Percentiles rank a stretch among this genome's conserved stretches.
Evolutionary conservation across 2,113 vertebrate species (phyloP).

Genomic region (Falcunculus frontatus): DNA sequence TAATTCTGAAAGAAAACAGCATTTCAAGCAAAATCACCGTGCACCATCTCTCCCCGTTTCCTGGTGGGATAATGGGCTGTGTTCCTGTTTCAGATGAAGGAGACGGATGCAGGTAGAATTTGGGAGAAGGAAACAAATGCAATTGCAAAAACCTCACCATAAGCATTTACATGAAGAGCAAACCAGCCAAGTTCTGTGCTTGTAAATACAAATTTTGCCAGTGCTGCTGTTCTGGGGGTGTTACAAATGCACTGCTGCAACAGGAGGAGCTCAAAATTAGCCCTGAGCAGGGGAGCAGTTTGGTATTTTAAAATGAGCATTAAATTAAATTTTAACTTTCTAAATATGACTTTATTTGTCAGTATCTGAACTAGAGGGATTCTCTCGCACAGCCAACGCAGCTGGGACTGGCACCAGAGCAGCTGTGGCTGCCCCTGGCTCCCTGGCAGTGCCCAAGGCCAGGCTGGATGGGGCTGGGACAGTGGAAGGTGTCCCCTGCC

Average conservation of each 20-base stretch:
- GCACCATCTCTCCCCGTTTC: not conserved
- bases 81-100: not conserved
- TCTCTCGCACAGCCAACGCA: not conserved
- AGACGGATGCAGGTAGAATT: not conserved
- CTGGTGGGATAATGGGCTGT: not conserved
- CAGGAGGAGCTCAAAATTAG: not conserved
- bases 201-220: not conserved
- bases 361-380: not conserved
- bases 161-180: not conserved
- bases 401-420: not conserved
- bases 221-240: not conserved
- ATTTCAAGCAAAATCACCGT: not conserved
- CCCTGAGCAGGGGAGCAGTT: not conserved
- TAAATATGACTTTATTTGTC: not conserved
- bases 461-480: not conserved
- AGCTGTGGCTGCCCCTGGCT: not conserved
- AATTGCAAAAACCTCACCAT: not conserved
- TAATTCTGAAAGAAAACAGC: not conserved
- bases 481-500: not conserved
- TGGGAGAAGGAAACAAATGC: not conserved
- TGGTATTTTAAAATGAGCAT: not conserved
- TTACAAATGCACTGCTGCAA: accelerated
- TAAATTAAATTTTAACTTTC: too few relatives aligned
- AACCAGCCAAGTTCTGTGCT: not conserved
- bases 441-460: not conserved